Evolutionary conservation across 2,113 vertebrate species (phyloP).

Genomic region (Patagioenas fasciata): DNA sequence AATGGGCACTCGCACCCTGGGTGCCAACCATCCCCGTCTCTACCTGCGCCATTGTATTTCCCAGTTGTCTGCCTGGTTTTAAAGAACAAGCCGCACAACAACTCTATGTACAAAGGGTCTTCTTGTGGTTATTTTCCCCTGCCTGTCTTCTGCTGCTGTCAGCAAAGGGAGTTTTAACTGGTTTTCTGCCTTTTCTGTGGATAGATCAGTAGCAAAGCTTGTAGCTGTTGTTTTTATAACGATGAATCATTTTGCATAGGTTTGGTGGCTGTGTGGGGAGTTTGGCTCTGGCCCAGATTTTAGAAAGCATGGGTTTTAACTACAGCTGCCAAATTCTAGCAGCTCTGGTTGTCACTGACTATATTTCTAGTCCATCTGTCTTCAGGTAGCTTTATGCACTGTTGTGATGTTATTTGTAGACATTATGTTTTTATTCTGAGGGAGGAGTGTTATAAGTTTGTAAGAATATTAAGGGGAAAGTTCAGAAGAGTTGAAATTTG

Average conservation of each 20-base stretch:
- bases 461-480: not conserved
- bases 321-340: not conserved
- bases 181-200: not conserved
- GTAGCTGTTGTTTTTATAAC: not conserved
- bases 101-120: not conserved
- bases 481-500: not conserved
- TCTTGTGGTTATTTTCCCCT: not conserved
- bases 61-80: not conserved
- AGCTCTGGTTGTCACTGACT: not conserved
- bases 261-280: not conserved
- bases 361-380: not conserved
- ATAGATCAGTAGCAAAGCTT: not conserved
- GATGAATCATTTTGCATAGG: not conserved
- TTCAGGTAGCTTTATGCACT: not conserved
- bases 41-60: not conserved
- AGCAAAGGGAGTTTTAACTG: not conserved
- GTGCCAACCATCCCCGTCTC: accelerated
- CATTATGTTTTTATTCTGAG: not conserved
- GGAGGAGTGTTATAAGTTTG: not conserved
- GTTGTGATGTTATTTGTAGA: not conserved
- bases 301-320: not conserved
- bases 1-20: not conserved
- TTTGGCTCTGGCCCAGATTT: not conserved
- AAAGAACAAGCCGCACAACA: not conserved
- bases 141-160: not conserved